Evolutionary conservation across 2,797 vertebrate genomes (phyloP).

Genomic region (Diglossa cyanea): DNA sequence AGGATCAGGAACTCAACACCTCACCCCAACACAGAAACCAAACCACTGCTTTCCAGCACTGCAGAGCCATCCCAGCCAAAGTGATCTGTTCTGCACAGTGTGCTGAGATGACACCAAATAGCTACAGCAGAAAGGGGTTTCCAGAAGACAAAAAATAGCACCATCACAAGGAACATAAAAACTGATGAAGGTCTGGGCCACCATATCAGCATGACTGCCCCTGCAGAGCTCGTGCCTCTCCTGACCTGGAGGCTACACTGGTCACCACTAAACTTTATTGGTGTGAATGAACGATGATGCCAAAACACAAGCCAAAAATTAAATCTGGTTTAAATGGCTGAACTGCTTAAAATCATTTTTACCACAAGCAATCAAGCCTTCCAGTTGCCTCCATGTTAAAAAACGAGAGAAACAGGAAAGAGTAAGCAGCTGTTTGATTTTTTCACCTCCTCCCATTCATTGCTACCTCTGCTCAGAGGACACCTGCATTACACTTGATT

Average conservation of each 20-base stretch:
- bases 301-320: neutral
- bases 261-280: neutral
- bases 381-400: neutral
- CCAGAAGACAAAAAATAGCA: neutral
- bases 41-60: neutral
- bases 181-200: neutral
- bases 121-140: neutral
- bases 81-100: rapidly evolving
- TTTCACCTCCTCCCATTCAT: neutral
- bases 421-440: neutral
- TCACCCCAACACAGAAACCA: neutral
- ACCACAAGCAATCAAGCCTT: neutral
- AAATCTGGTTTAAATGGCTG: neutral
- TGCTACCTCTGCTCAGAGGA: neutral
- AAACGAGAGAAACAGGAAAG: neutral
- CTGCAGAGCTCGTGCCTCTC: neutral
- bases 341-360: neutral
- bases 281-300: rapidly evolving
- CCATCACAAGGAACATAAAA: neutral
- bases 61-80: rapidly evolving
- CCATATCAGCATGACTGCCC: rapidly evolving
- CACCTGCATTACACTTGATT: neutral
- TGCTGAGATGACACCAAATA: neutral
- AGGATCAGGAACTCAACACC: neutral
- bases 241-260: neutral